Conservation (phyloP, 2,113 vertebrate species). For the Vidua chalybeata region DNA sequence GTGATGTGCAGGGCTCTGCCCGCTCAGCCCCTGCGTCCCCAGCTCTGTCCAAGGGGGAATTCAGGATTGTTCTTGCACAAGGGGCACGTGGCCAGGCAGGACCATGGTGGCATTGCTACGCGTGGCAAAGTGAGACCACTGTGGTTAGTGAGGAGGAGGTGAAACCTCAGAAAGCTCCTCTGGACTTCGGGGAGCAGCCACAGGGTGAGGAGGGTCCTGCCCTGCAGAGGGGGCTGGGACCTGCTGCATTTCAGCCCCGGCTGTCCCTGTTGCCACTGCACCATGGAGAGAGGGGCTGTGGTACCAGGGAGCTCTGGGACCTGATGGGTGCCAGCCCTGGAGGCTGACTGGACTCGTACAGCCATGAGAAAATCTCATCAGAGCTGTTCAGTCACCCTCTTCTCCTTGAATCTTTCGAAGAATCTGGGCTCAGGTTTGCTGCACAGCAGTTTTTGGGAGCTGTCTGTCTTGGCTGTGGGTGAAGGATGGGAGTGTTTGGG, state of each 20-base stretch:
- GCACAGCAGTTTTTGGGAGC: background rate
- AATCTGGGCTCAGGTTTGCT: background rate
- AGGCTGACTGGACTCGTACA: accelerated
- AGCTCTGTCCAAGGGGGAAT: background rate
- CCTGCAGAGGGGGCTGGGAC: accelerated
- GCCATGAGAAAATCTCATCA: background rate
- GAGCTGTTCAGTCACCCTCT: background rate
- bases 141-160: background rate
- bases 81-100: background rate
- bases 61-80: background rate
- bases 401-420: background rate
- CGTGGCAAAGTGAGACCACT: accelerated
- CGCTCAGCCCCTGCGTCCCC: background rate
- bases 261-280: background rate
- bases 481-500: background rate
- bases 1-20: background rate
- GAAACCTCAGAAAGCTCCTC: background rate
- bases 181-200: background rate
- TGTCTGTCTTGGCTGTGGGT: background rate
- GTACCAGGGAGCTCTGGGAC: background rate
- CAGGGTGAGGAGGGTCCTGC: background rate
- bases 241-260: accelerated
- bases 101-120: background rate
- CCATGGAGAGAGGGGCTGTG: accelerated
- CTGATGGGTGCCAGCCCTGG: background rate